A percentile compares a stretch with the other conserved stretches of the same genome.
Conservation (phyloP, 2,113 vertebrate species). For the Sebastes fasciatus region DNA sequence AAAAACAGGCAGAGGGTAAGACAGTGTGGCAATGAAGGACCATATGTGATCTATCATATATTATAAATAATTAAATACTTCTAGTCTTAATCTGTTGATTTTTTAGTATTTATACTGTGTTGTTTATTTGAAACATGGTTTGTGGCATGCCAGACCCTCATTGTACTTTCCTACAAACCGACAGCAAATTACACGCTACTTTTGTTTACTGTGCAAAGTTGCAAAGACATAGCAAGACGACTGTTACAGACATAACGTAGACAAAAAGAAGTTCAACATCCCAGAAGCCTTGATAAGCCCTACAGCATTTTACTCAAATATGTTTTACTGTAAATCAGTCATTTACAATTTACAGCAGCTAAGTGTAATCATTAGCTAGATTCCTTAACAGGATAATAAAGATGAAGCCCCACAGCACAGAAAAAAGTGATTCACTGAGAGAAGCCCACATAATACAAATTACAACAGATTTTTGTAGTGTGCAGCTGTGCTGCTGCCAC, state of each 20-base stretch:
- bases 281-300: neutral
- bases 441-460: neutral
- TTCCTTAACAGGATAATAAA: neutral
- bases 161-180: slow-evolving; percentile 3
- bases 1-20: neutral
- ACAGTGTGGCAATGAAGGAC: neutral
- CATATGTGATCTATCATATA: neutral
- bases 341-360: neutral
- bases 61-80: neutral
- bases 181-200: neutral
- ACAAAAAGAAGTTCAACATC: neutral
- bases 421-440: neutral
- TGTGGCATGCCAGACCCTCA: neutral
- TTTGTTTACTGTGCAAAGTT: neutral
- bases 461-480: neutral
- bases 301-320: neutral
- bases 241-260: neutral
- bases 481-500: slow-evolving; percentile 4
- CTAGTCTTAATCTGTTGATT: neutral
- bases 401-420: neutral
- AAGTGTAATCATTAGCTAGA: neutral
- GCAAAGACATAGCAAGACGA: neutral
- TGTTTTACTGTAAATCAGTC: slow-evolving; percentile 1
- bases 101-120: neutral
- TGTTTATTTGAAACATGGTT: neutral